Conservation (phyloP, 1,140 invertebrate species). For the Drosophila subobscura region DNA sequence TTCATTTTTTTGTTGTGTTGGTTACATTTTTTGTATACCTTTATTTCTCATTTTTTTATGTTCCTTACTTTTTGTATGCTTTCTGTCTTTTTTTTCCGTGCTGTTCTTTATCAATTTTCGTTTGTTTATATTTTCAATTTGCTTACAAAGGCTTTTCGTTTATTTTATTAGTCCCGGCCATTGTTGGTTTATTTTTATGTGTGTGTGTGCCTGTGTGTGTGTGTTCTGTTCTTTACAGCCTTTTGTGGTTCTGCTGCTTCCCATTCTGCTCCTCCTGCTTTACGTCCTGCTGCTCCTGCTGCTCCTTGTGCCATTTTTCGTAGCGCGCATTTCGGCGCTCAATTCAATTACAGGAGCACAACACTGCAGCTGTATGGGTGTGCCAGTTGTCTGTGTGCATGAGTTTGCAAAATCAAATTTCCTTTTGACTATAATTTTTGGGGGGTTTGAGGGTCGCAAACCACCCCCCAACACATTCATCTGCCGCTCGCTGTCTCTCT, state of each 20-base stretch:
- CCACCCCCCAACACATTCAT: slow-evolving; percentile 3
- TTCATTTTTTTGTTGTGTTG: slow-evolving; percentile 29
- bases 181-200: slow-evolving; percentile 36
- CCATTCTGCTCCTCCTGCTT: slow-evolving; percentile 8
- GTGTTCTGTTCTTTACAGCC: slow-evolving; percentile 29
- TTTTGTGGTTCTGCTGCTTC: slow-evolving; percentile 57
- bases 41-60: slow-evolving; percentile 23
- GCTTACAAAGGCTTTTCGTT: slow-evolving; percentile 81
- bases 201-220: slow-evolving; percentile 9
- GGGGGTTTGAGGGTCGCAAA: slow-evolving; percentile 1
- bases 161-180: slow-evolving; percentile 77
- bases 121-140: slow-evolving; percentile 83
- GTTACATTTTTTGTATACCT: slow-evolving; percentile 35
- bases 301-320: slow-evolving; percentile 46
- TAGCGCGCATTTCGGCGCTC: slow-evolving; percentile 69
- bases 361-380: slow-evolving; percentile 36
- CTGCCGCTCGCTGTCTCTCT: background rate
- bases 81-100: slow-evolving; percentile 3
- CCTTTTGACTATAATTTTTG: slow-evolving; percentile 73
- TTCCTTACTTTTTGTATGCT: slow-evolving; percentile 7
- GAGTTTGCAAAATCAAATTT: slow-evolving; percentile 74
- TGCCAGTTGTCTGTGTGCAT: slow-evolving; percentile 9
- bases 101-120: slow-evolving; percentile 71
- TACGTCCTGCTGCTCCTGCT: slow-evolving; percentile 8
- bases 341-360: slow-evolving; percentile 71